These are phyloP conservation scores for Ectropis crepuscularia DNA, from an alignment of 2,888 invertebrate genomes.

Conservation along the genomic window DNA sequence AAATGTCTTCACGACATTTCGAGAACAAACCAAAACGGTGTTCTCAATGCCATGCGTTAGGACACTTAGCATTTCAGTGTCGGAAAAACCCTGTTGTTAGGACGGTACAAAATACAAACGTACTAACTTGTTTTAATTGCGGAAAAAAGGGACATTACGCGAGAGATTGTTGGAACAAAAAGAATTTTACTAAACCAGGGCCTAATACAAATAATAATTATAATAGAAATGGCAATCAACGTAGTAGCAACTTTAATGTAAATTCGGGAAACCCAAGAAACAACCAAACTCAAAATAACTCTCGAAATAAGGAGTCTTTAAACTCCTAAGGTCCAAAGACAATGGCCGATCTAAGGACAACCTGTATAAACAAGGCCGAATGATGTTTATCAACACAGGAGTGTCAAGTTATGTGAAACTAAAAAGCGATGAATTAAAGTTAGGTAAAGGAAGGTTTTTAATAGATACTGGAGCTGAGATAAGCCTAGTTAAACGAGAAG, in stretches of 20 bases:
- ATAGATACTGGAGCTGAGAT: constrained; percentile 2
- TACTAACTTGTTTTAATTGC: constrained; percentile 3
- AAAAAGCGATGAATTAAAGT: neutral
- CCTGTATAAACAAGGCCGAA: neutral
- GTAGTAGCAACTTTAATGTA: no score
- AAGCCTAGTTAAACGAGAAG: neutral
- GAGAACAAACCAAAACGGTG: neutral
- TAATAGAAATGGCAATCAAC: neutral
- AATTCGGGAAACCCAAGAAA: no score
- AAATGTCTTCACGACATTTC: constrained; percentile 1
- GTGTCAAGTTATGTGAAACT: neutral
- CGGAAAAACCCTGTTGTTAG: neutral
- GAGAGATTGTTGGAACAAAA: neutral
- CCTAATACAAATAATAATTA: neutral
- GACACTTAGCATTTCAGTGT: neutral
- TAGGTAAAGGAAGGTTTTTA: constrained; percentile 1
- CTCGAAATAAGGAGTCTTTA: neutral
- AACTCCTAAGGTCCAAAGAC: neutral
- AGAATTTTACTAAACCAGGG: neutral
- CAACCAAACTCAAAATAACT: neutral
- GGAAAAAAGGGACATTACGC: constrained; percentile 1
- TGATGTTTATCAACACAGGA: neutral
- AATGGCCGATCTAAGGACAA: neutral
- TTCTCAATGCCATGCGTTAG: neutral
- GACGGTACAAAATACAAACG: constrained; percentile 1